Conservation (phyloP, 2,888 invertebrate species). For the Hyposoter dolosus region DNA sequence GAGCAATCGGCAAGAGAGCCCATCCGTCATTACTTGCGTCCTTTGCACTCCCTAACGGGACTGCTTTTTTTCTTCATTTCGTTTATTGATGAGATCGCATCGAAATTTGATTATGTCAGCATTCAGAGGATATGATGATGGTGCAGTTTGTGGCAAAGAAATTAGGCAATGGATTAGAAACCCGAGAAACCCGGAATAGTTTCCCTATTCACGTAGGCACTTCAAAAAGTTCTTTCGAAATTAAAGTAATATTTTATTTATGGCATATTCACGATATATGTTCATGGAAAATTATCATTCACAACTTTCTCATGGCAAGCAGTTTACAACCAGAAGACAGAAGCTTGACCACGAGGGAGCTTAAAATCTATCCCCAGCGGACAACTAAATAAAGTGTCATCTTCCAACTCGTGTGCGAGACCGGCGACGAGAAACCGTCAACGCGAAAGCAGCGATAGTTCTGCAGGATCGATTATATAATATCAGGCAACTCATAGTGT, state of each 20-base stretch:
- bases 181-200: neutral
- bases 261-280: neutral
- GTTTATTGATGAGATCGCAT: neutral
- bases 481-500: slow-evolving; percentile 25
- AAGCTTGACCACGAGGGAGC: neutral
- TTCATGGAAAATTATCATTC: neutral
- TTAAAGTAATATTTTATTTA: neutral
- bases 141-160: neutral
- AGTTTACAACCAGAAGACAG: neutral
- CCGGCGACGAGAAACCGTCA: slow-evolving; percentile 10
- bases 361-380: neutral
- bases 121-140: slow-evolving; percentile 25
- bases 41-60: neutral
- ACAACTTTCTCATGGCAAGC: neutral
- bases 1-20: slow-evolving; percentile 47
- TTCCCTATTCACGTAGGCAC: neutral
- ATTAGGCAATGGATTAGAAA: neutral
- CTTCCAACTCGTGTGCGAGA: neutral
- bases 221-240: neutral
- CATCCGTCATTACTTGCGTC: slow-evolving; percentile 37
- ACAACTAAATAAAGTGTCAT: neutral
- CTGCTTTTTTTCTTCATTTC: slow-evolving; percentile 25
- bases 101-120: slow-evolving; percentile 37
- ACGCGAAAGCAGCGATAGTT: slow-evolving; percentile 23
- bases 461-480: slow-evolving; percentile 30